Evolutionary conservation across 2,888 invertebrate genomes (phyloP).

Genomic region (Tipula unca): DNA sequence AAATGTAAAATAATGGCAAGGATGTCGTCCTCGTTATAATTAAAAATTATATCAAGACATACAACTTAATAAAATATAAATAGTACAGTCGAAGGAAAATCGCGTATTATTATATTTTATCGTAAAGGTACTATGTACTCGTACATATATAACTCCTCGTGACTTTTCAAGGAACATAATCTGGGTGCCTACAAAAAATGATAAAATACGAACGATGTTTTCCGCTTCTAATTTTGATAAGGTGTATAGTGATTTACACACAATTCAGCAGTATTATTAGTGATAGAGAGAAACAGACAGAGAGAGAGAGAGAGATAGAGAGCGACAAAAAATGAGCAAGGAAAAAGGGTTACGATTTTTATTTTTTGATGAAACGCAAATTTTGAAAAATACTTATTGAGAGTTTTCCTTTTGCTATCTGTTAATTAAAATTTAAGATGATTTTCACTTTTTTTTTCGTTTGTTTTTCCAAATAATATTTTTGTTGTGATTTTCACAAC

Average conservation of each 20-base stretch:
- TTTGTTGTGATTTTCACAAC: neutral
- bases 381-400: neutral
- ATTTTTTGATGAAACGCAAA: neutral
- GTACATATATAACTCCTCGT: neutral
- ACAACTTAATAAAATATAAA: neutral
- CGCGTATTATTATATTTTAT: neutral
- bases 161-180: neutral
- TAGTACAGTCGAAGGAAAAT: neutral
- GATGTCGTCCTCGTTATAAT: neutral
- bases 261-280: too few species aligned
- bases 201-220: neutral
- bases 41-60: neutral
- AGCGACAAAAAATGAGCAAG: too few species aligned
- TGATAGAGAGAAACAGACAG: too few species aligned
- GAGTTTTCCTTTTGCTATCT: neutral
- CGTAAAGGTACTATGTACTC: neutral
- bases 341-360: neutral
- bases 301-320: too few species aligned
- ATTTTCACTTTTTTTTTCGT: neutral
- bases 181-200: neutral
- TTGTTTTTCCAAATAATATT: neutral
- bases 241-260: neutral
- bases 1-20: neutral
- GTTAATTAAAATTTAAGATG: slow-evolving; percentile 8
- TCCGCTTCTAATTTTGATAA: neutral